phyloP scores from a whole-genome alignment of 1,140 invertebrate species.

The Galendromus occidentalis region DNA sequence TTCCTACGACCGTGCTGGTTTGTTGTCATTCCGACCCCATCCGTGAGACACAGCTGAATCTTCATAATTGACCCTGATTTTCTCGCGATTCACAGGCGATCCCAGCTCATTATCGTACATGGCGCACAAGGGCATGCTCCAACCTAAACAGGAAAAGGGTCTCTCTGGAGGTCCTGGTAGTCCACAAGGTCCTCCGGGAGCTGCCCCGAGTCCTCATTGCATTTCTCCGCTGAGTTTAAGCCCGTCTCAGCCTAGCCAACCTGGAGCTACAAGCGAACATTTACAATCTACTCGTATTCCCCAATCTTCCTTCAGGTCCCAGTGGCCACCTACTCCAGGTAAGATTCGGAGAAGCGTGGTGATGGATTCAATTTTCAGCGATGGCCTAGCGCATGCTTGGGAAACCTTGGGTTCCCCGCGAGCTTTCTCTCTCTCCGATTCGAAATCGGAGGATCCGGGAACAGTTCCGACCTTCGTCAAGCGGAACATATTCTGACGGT shows the following conservation, averaged over 20 bases:
- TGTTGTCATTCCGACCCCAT: too few relatives aligned
- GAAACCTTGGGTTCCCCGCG: too few relatives aligned
- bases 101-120: slow-evolving; percentile 9
- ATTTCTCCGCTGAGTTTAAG: slow-evolving; percentile 1
- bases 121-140: slow-evolving; percentile 10
- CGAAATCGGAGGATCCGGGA: too few relatives aligned
- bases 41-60: too few relatives aligned
- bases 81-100: neutral
- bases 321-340: slow-evolving; percentile 9
- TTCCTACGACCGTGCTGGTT: too few relatives aligned
- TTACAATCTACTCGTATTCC: slow-evolving; percentile 2
- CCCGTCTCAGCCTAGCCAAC: slow-evolving; percentile 1
- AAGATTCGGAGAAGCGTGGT: neutral
- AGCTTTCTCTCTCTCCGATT: too few relatives aligned
- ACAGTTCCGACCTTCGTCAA: too few relatives aligned
- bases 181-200: slow-evolving; percentile 2
- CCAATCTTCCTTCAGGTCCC: slow-evolving; percentile 10
- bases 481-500: too few relatives aligned
- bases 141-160: slow-evolving; percentile 8
- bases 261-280: neutral
- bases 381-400: too few relatives aligned
- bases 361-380: too few relatives aligned
- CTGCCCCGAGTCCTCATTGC: neutral
- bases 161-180: neutral
- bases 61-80: too few relatives aligned